A percentile compares a stretch with the other conserved stretches of the same genome.
Conservation (phyloP, 2,797 vertebrate species). For the Nannoperca obscura region DNA sequence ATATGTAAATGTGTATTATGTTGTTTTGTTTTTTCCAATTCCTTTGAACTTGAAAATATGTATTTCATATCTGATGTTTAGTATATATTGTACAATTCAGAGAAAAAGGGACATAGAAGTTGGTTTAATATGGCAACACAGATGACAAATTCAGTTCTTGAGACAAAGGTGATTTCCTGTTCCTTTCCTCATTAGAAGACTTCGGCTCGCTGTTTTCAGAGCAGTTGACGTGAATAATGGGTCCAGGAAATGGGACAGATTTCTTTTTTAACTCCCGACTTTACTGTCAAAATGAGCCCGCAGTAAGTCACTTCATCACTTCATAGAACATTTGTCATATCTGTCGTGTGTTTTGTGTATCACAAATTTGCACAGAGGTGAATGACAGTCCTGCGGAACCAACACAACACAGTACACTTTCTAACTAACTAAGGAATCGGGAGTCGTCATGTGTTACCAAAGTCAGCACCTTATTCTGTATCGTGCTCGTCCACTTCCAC, state of each 20-base stretch:
- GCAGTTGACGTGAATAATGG: conserved; percentile 32
- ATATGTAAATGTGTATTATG: conserved; percentile 83
- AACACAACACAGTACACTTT: conserved; percentile 22
- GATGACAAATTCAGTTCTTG: conserved; percentile 30
- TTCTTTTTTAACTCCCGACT: conserved; percentile 6
- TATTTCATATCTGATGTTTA: conserved; percentile 76
- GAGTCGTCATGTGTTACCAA: conserved; percentile 48
- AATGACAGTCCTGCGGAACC: conserved; percentile 13
- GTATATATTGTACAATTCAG: conserved; percentile 74
- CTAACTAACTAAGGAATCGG: background rate
- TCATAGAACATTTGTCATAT: background rate
- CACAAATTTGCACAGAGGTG: conserved; percentile 38
- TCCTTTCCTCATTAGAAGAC: conserved; percentile 4
- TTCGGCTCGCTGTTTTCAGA: conserved; percentile 35
- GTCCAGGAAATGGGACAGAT: conserved; percentile 9
- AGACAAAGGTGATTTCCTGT: conserved; percentile 7
- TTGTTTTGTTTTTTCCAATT: conserved; percentile 81
- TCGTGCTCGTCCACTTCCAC: conserved; percentile 35
- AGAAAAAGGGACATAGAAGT: conserved; percentile 72
- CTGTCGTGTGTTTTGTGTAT: conserved; percentile 18
- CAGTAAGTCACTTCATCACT: conserved; percentile 7
- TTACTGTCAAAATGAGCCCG: conserved; percentile 27
- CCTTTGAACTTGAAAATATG: conserved; percentile 87
- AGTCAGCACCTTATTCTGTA: conserved; percentile 35
- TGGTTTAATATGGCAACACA: conserved; percentile 51